Evolutionary conservation across 2,888 invertebrate species (phyloP), one percentile per base, ranked within the genome.

Genomic region (Drosophila ezoana): DNA sequence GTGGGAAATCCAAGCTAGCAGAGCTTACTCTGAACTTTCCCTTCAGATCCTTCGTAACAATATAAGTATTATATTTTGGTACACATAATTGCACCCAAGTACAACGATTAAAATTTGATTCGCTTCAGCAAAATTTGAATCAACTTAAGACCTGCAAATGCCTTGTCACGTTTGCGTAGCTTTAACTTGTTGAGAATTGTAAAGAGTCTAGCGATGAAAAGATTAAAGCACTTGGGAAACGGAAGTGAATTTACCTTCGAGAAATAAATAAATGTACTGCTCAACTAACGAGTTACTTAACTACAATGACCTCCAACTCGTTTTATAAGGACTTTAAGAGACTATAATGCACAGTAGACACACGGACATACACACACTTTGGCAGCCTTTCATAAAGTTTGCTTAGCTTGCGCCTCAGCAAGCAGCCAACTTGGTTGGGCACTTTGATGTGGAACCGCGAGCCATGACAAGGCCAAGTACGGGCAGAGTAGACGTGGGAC

Each of bases 381-480:
- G 53, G 37, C 20, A 37, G 38, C 32, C 23, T 56, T 74, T 58
- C 41, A 67, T 38, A 61, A 72, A 60, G 74, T 75, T 75, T 57
- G 16, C 68, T 53, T 40, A 43, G 32, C 44, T 44, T 11, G 43
- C 33, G 70, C 41, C 18, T 13, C 56, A 61, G 69, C 52, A 41
- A 41, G 40, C 51, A 62, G 67, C 37, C 74, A 72, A 77, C 67
- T 72, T 52, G 49, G 57, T 77, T 53, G 23, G 73, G 48, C 62
- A 68, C 73, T 60, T 60, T 72, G 59, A 51, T 40, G 44, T n/a
- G 11, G 4, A 60, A 57, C 53, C 67, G 67, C 60, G 57, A 41
- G 64, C 41, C 43, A 20, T 48, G 58, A 53, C 72, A 66, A 66
- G 80, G 76, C 56, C 79, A 79, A 71, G 53, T 35, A 11, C 18